A percentile compares a stretch with the other conserved stretches of the same genome.
Conservation (phyloP, 2,888 invertebrate genomes). For the Tetranychus piercei region DNA sequence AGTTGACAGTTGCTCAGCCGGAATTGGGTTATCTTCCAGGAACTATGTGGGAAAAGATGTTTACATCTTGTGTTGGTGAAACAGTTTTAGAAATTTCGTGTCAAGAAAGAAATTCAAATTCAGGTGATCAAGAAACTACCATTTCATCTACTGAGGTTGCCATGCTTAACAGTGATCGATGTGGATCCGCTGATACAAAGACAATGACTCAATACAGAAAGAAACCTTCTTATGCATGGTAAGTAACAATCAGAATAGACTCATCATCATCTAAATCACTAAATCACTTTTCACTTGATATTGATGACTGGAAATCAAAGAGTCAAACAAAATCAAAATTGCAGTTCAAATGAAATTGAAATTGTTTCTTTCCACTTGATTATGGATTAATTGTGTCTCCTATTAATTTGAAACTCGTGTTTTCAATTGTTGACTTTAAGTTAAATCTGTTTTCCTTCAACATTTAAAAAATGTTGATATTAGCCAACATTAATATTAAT, state of each 20-base stretch:
- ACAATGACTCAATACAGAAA: neutral
- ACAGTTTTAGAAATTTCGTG: conserved; percentile 7
- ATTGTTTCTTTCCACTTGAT: too few relatives aligned
- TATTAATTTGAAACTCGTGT: too few relatives aligned
- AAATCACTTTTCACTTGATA: too few relatives aligned
- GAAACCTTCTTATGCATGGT: neutral
- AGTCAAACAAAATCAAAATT: too few relatives aligned
- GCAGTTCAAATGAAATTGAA: too few relatives aligned
- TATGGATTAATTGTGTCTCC: too few relatives aligned
- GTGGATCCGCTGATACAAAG: neutral
- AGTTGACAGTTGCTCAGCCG: conserved; percentile 1
- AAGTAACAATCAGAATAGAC: neutral
- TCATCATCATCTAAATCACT: neutral
- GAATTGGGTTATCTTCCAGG: conserved; percentile 3
- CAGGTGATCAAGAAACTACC: conserved; percentile 1
- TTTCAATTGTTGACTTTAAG: too few relatives aligned
- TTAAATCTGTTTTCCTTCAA: too few relatives aligned
- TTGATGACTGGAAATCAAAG: too few relatives aligned
- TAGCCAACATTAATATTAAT: too few relatives aligned
- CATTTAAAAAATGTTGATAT: too few relatives aligned
- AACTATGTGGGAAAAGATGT: conserved; percentile 13
- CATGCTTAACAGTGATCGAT: conserved; percentile 10
- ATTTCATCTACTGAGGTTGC: conserved; percentile 8
- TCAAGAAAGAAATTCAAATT: neutral
- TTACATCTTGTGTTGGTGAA: conserved; percentile 10